phyloP scores from a whole-genome alignment of 2,888 invertebrate genomes.

The Ophion ventricosus region DNA sequence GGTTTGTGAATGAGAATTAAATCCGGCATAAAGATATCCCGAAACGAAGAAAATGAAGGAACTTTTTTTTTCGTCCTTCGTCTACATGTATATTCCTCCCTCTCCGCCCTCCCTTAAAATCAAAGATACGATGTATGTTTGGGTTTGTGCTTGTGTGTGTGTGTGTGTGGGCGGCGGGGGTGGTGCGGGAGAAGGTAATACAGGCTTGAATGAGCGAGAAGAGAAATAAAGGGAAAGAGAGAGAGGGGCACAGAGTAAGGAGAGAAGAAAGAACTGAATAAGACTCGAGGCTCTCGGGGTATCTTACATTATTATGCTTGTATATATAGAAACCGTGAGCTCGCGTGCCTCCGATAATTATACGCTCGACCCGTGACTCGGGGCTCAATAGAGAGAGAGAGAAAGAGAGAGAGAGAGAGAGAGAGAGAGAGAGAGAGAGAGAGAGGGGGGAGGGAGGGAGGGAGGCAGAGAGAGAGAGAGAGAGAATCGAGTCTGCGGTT shows the following conservation, averaged over 20 bases:
- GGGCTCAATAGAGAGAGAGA: constrained; percentile 58
- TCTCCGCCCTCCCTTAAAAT: too few relatives aligned
- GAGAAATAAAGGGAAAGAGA: not conserved
- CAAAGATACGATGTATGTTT: too few relatives aligned
- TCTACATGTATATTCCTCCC: too few relatives aligned
- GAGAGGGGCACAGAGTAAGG: not conserved
- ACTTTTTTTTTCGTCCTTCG: too few relatives aligned
- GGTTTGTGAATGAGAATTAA: too few relatives aligned
- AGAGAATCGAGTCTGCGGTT: constrained; percentile 79
- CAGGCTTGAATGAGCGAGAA: constrained; percentile 8
- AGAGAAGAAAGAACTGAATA: constrained; percentile 49
- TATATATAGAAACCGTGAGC: constrained; percentile 74
- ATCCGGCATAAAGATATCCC: too few relatives aligned
- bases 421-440: constrained; percentile 21
- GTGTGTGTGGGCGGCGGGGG: not conserved
- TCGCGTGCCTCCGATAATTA: constrained; percentile 82
- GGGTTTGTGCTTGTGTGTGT: not conserved
- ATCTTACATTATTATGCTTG: constrained; percentile 49
- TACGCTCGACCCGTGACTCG: constrained; percentile 77
- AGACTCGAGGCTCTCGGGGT: constrained; percentile 69
- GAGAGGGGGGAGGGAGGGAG: constrained; percentile 25
- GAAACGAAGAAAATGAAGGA: too few relatives aligned
- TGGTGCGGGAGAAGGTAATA: not conserved
- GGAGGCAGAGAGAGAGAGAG: constrained; percentile 59
- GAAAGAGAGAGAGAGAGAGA: constrained; percentile 29